Conservation (phyloP, 2,888 invertebrate genomes). For the Platynereis dumerilii region DNA sequence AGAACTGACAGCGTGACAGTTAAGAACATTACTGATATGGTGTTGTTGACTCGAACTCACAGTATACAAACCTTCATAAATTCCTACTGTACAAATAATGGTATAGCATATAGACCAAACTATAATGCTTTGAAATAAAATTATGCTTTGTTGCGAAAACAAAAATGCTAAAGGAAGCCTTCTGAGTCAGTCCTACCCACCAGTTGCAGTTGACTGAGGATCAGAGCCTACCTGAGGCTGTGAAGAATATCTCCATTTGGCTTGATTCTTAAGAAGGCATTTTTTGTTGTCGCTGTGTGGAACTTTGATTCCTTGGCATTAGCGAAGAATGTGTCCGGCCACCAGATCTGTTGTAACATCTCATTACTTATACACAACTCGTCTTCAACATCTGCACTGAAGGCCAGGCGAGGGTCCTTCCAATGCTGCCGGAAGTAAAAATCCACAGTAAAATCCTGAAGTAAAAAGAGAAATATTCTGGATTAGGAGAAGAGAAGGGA, state of each 20-base stretch:
- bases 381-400: conserved; percentile 34
- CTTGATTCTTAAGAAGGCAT: conserved; percentile 44
- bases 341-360: conserved; percentile 46
- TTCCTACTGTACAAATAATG: too few species aligned
- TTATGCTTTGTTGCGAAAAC: too few species aligned
- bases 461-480: not conserved
- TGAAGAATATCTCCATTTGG: conserved; percentile 39
- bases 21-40: too few species aligned
- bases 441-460: conserved; percentile 44
- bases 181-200: too few species aligned
- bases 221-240: conserved; percentile 40
- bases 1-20: too few species aligned
- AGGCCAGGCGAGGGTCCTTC: conserved; percentile 39
- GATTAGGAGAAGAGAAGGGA: too few species aligned
- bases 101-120: too few species aligned
- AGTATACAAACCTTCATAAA: too few species aligned
- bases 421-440: conserved; percentile 46
- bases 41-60: too few species aligned
- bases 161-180: too few species aligned
- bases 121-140: too few species aligned
- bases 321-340: conserved; percentile 48
- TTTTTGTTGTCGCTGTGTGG: conserved; percentile 45
- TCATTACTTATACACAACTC: conserved; percentile 45
- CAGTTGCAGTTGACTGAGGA: too few species aligned
- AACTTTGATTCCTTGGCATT: conserved; percentile 44